phyloP scores from a whole-genome alignment of 2,113 vertebrate genomes.

The Okapia johnstoni region DNA sequence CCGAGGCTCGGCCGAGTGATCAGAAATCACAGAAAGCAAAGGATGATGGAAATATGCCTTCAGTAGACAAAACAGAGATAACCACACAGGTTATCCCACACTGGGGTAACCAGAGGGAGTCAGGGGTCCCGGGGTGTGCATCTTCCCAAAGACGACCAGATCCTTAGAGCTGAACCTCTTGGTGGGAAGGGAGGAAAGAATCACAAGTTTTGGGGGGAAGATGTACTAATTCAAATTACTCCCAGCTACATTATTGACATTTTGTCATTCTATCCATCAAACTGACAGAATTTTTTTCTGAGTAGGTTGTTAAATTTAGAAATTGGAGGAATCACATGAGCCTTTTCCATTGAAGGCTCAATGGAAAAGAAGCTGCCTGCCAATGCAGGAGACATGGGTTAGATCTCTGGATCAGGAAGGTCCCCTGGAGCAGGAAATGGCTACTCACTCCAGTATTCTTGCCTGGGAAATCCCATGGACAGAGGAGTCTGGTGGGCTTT shows the following conservation, averaged over 20 bases:
- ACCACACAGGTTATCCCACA: neutral
- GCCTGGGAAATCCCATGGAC: neutral
- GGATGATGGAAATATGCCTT: no score
- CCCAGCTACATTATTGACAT: neutral
- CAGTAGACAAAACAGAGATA: neutral
- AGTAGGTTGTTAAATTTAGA: neutral
- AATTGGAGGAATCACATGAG: neutral
- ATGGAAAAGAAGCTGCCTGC: neutral
- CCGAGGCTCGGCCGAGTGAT: neutral
- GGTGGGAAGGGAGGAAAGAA: neutral
- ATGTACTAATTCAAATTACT: neutral
- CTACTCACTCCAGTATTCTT: neutral
- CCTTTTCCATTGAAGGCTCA: neutral
- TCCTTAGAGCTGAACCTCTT: neutral
- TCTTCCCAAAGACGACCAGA: neutral
- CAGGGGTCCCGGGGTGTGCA: neutral
- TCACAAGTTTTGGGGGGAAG: neutral
- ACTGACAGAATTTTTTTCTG: neutral
- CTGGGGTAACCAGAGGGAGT: neutral
- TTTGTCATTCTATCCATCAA: neutral
- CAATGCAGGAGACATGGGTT: neutral
- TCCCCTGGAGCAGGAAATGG: neutral
- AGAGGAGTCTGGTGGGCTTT: neutral
- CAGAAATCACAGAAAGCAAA: neutral
- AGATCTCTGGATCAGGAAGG: neutral